Evolutionary conservation across 2,888 invertebrate genomes (phyloP).

Genomic region (Desoria tigrina): DNA sequence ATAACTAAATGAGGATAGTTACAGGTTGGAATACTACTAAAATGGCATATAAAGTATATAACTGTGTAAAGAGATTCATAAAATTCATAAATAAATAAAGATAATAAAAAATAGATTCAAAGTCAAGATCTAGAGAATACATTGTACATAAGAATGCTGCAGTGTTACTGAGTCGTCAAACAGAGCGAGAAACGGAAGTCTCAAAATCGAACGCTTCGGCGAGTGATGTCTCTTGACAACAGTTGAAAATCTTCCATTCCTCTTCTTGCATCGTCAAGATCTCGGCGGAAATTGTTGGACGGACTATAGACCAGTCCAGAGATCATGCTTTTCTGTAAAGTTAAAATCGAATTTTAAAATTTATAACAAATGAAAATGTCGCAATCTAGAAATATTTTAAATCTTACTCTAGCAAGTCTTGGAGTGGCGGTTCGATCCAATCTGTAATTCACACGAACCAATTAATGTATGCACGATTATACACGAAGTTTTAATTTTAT

Average conservation of each 20-base stretch:
- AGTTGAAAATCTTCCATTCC: conserved; percentile 44
- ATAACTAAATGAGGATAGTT: too few relatives aligned
- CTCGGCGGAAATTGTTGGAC: conserved; percentile 39
- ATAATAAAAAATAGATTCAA: too few relatives aligned
- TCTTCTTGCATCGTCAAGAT: conserved; percentile 29
- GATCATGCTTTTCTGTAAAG: conserved; percentile 25
- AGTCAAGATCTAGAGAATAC: too few relatives aligned
- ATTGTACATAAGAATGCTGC: too few relatives aligned
- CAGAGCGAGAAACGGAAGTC: too few relatives aligned
- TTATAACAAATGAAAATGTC: background rate
- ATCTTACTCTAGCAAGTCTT: conserved; percentile 34
- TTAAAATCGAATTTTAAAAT: background rate
- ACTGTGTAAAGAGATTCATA: too few relatives aligned
- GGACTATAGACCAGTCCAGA: conserved; percentile 41
- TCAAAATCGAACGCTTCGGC: conserved; percentile 47
- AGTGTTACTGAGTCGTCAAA: too few relatives aligned
- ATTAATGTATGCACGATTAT: too few relatives aligned
- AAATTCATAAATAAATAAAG: too few relatives aligned
- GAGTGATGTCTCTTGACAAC: conserved; percentile 40
- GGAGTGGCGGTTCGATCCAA: conserved; percentile 39
- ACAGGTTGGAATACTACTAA: too few relatives aligned
- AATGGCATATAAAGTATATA: too few relatives aligned
- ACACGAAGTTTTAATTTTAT: too few relatives aligned
- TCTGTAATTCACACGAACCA: conserved; percentile 19
- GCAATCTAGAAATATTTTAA: background rate